Percentiles rank a stretch among this genome's conserved stretches.
phyloP scores from a whole-genome alignment of 2,888 invertebrate species.

The Drosophila nr. perissopoda region DNA sequence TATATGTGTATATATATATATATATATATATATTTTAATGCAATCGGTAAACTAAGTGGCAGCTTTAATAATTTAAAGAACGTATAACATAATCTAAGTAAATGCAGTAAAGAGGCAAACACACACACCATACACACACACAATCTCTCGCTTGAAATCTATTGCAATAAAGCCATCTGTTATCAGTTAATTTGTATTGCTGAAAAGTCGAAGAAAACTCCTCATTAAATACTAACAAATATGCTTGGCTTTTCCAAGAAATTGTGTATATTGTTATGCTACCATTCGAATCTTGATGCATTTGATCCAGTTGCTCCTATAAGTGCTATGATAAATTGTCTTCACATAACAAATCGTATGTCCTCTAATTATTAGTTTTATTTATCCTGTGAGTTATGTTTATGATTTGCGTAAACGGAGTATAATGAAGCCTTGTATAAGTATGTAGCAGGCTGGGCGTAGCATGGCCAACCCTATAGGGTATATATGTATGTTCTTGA shows the following conservation, averaged over 20 bases:
- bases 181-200: conserved; percentile 23
- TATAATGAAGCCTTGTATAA: not conserved
- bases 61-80: conserved; percentile 84
- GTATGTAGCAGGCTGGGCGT: not conserved
- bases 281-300: conserved; percentile 14
- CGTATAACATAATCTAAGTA: conserved; percentile 58
- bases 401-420: not conserved
- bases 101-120: conserved; percentile 40
- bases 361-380: not conserved
- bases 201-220: not conserved
- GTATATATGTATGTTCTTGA: not conserved
- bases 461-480: not conserved
- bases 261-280: conserved; percentile 11
- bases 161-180: conserved; percentile 59
- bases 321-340: conserved; percentile 7
- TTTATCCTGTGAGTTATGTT: not conserved
- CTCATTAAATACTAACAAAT: conserved; percentile 2
- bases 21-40: conserved; percentile 53
- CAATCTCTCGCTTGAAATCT: conserved; percentile 64
- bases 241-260: conserved; percentile 6
- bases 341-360: not conserved
- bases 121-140: conserved; percentile 6
- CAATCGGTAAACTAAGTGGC: conserved; percentile 82
- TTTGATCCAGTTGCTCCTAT: not conserved
- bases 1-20: conserved; percentile 10